Percentiles rank a stretch among this genome's conserved stretches.
These are phyloP conservation scores for Malurus elegans DNA, from an alignment of 2,113 vertebrate species.

Conservation along the genomic window DNA sequence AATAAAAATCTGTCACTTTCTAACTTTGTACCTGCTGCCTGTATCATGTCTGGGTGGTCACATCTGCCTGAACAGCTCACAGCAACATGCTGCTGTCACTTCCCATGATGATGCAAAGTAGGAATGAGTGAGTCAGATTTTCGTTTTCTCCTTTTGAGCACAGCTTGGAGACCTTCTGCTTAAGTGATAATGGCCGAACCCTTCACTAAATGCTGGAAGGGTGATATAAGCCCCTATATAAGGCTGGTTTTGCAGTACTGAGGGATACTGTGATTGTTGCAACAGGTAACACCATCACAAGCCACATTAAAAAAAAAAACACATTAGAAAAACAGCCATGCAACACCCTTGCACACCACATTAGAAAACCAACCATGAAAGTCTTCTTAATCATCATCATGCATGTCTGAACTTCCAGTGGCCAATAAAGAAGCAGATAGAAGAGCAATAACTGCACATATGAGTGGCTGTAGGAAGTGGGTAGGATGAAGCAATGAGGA, in stretches of 20 bases:
- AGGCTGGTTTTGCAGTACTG: neutral
- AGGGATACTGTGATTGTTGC: neutral
- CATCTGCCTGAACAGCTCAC: neutral
- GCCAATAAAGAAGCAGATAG: neutral
- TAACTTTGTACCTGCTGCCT: neutral
- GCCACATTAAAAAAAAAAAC: neutral
- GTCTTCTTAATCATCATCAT: neutral
- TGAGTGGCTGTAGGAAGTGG: fast-evolving
- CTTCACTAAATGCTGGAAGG: neutral
- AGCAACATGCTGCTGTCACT: neutral
- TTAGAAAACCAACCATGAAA: neutral
- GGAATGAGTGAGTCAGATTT: neutral
- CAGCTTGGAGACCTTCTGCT: neutral
- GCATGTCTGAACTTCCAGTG: neutral
- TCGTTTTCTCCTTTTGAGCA: neutral
- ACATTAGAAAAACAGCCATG: no score
- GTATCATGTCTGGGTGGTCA: neutral
- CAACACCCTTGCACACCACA: no score
- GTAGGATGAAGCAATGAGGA: neutral
- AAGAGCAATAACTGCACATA: neutral
- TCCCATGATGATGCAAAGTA: neutral
- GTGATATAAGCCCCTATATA: neutral
- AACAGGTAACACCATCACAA: neutral
- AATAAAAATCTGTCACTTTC: neutral
- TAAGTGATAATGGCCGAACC: neutral